Evolutionary conservation across 2,113 vertebrate genomes (phyloP).

Genomic region (Ranitomeya variabilis): DNA sequence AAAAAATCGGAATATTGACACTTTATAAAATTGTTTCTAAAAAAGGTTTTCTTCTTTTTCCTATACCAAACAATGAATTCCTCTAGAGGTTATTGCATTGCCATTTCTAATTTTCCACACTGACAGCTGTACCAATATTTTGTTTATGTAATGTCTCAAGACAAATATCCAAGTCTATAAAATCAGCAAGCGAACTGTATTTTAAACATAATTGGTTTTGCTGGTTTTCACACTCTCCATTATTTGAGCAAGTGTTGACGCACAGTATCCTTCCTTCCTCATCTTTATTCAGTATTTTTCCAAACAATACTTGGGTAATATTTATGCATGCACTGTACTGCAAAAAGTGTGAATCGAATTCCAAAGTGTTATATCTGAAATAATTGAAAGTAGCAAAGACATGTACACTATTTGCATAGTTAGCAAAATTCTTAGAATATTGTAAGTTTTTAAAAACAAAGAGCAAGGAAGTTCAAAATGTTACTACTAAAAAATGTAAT

Average conservation of each 20-base stretch:
- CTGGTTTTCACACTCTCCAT: constrained; percentile 61
- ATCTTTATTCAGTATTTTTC: constrained; percentile 60
- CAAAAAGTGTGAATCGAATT: constrained; percentile 64
- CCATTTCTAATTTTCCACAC: constrained; percentile 60
- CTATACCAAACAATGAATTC: constrained; percentile 62
- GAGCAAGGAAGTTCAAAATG: neutral
- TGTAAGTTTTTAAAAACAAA: neutral
- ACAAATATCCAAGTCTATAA: constrained; percentile 62
- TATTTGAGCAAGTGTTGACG: constrained; percentile 61
- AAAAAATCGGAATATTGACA: neutral
- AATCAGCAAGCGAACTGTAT: constrained; percentile 60
- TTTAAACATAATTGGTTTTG: constrained; percentile 63
- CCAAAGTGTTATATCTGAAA: constrained; percentile 55
- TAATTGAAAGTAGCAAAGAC: constrained; percentile 59
- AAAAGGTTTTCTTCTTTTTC: neutral
- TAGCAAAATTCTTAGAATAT: neutral
- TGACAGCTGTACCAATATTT: constrained; percentile 62
- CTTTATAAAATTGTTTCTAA: neutral
- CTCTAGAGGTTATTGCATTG: constrained; percentile 61
- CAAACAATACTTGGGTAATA: constrained; percentile 64
- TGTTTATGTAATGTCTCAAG: constrained; percentile 64
- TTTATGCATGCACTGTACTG: constrained; percentile 50
- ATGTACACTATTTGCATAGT: neutral
- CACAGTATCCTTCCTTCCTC: constrained; percentile 58
- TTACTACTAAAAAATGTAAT: too few relatives aligned